Evolutionary conservation across 2,888 invertebrate species (phyloP), one percentile per base, ranked within the genome.

Genomic region (Masnerella sp.): DNA sequence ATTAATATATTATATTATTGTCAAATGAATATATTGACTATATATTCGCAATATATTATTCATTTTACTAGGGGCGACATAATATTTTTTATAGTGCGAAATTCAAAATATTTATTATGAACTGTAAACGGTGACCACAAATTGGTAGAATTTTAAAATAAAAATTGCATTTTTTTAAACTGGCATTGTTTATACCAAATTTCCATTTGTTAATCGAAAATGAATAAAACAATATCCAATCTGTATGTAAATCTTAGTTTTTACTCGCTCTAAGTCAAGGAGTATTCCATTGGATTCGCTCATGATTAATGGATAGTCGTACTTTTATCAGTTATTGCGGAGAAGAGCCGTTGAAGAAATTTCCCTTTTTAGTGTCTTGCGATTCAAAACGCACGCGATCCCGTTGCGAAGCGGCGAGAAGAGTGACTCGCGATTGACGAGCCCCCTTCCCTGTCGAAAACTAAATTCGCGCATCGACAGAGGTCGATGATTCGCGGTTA

Each of bases 401-500:
- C 71, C 71, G 71, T 71, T 71, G 65, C 22, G 17, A 40, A 40
- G 28, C 38, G 51, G 15, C 15, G 42, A 43, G 34, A 36, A 30
- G 62, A 62, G 62, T 40, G 49, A 49, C 36, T 25, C 28, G 9
- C 36, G 32, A 28, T 32, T 34, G 20, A 28, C 11, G 9, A 14
- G 25, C 17, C 8, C 25, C 14, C n/a, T 52, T 20, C 14, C 42
- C 34, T 20, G 28, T 58, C 71, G 71, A 65, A 72, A 72, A 65
- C 45, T 65, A 59, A 65, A 65, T 72, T 72, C 36, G 42, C 32
- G 49, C 20, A 34, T 30, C 40, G 20, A 28, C 15, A 43, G 47
- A 72, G 65, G 71, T 71, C 64, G 65, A 71, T 69, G 71, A 49
- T 71, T 64, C 62, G 64, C 43, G 71, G 54, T 70, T 70, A 70